These are phyloP conservation scores for Pempheris klunzingeri DNA, from an alignment of 2,797 vertebrate genomes.

Conservation along the genomic window DNA sequence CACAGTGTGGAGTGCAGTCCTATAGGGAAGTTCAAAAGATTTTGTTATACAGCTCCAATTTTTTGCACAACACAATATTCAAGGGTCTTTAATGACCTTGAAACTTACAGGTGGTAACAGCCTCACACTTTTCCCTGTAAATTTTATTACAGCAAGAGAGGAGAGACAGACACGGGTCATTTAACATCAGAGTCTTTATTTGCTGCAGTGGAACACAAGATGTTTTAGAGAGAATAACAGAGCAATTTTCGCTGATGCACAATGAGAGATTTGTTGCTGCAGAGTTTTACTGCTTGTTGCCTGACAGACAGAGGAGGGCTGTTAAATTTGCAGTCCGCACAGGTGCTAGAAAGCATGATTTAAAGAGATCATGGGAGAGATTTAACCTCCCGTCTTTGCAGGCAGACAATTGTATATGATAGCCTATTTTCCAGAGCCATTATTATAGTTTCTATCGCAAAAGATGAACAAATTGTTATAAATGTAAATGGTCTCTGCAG, in stretches of 20 bases:
- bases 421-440: constrained; percentile 26
- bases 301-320: constrained; percentile 23
- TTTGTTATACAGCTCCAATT: not conserved
- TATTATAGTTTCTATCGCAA: constrained; percentile 28
- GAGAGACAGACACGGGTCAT: not conserved
- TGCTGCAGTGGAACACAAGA: constrained; percentile 22
- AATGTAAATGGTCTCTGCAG: constrained; percentile 44
- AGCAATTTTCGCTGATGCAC: constrained; percentile 15
- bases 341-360: constrained; percentile 42
- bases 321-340: constrained; percentile 45
- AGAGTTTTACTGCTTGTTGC: constrained; percentile 28
- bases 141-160: constrained; percentile 8
- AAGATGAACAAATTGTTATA: constrained; percentile 35
- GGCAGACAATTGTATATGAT: constrained; percentile 20
- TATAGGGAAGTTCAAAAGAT: not conserved
- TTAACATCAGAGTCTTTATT: constrained; percentile 30
- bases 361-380: constrained; percentile 43
- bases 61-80: not conserved
- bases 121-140: not conserved
- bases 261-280: constrained; percentile 43
- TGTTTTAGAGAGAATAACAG: constrained; percentile 24
- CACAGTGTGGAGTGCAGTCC: not conserved
- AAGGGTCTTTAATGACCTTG: constrained; percentile 4
- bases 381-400: constrained; percentile 31
- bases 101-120: not conserved